Evolutionary conservation across 2,113 vertebrate species (phyloP), one percentile per base, ranked within the genome.

Genomic region (Microcebus lehilahytsara): DNA sequence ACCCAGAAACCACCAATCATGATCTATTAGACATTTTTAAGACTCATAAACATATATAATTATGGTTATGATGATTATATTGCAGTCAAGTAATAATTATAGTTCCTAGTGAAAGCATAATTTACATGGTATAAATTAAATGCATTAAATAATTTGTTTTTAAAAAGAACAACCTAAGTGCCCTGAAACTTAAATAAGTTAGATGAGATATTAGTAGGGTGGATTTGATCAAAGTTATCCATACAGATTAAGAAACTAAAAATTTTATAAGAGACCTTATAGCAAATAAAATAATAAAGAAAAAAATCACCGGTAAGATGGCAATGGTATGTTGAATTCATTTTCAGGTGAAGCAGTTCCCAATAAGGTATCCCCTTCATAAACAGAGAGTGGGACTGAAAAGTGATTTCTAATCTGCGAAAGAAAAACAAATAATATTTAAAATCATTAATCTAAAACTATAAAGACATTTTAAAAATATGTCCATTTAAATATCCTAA

Each of bases 401-500:
- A 99, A 99, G 98, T 99, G 99, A 98, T 99, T 99, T 98, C 99
- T 99, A 96, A 99, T 99, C 99, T 99, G 96, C 14, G 13, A 78
- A 94, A 80, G 34, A 91, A 88, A 94, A 95, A 91, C 14, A 93
- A 92, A 80, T 32, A 74, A 93, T 40, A 96, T 49, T 97, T 85
- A 97, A n/a, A 60, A 88, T 56, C 11, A 78, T 80, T 89, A 95
- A 69, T 60, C 27, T 80, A 89, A 92, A 20, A 79, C 75, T 32
- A 7, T 86, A 56, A 88, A 95, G 60, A 49, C n/a, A 86, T 69
- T 27, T 9, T 37, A 79, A 78, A 84, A 79, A 64, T n/a, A 91
- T n/a, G 4, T 80, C 12, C 4, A 90, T 20, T 3, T 74, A 93
- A 83, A 69, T 81, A 88, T 14, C 9, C 9, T 77, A 84, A 89